These are phyloP conservation scores for Fulmarus glacialis DNA, from an alignment of 2,113 vertebrate species.

Conservation along the genomic window DNA sequence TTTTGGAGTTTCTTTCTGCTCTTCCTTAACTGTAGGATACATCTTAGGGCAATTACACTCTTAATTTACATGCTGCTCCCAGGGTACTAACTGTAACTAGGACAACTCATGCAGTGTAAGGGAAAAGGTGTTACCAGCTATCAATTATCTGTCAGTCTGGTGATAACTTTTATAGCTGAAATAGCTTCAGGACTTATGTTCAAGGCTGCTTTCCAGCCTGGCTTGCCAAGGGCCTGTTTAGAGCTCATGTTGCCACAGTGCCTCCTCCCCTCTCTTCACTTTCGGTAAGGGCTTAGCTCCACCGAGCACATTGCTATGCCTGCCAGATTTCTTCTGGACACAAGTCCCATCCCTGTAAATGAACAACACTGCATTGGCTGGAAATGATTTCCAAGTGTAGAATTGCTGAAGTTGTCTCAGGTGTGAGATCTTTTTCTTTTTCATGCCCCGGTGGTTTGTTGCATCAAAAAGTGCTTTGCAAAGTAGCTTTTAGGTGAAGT, in stretches of 20 bases:
- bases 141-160: neutral
- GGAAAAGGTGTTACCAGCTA: neutral
- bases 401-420: neutral
- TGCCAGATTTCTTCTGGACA: neutral
- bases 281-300: neutral
- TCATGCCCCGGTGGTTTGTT: accelerated
- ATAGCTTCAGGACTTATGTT: neutral
- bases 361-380: neutral
- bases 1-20: neutral
- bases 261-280: neutral
- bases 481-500: neutral
- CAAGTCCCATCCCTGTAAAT: neutral
- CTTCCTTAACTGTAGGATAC: neutral
- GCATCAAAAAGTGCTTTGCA: neutral
- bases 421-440: neutral
- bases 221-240: neutral
- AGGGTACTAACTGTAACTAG: neutral
- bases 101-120: neutral
- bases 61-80: neutral
- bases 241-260: neutral
- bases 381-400: neutral
- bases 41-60: neutral
- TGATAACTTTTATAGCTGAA: neutral
- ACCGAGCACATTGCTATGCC: neutral
- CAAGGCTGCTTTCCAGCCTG: neutral